phyloP scores from a whole-genome alignment of 2,888 invertebrate species.

The Automeris io region DNA sequence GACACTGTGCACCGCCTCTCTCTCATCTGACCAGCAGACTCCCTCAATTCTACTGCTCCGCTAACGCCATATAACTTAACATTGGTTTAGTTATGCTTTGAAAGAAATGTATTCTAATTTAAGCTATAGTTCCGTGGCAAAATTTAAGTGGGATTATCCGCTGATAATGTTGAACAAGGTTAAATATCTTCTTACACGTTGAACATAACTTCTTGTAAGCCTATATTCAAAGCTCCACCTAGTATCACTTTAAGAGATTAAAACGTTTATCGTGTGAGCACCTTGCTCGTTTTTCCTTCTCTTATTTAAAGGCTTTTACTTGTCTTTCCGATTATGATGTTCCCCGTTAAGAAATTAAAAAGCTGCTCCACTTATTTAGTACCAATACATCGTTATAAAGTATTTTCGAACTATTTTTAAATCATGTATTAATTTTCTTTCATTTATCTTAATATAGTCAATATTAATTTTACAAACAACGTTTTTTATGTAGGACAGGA shows the following conservation, averaged over 20 bases:
- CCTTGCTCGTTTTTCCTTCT: constrained; percentile 64
- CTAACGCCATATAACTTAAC: too few relatives aligned
- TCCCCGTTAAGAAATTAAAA: constrained; percentile 59
- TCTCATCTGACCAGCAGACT: too few relatives aligned
- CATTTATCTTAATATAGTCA: too few relatives aligned
- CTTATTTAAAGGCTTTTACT: constrained; percentile 61
- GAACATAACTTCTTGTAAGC: constrained; percentile 3
- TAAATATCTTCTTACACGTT: neutral
- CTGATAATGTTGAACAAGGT: neutral
- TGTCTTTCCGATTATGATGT: constrained; percentile 53
- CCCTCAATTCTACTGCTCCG: too few relatives aligned
- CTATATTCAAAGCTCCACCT: constrained; percentile 20
- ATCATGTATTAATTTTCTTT: too few relatives aligned
- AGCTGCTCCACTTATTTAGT: constrained; percentile 6
- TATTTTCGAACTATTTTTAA: neutral
- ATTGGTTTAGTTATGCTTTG: too few relatives aligned
- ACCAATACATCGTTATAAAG: neutral
- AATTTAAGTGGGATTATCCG: neutral
- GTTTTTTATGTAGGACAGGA: too few relatives aligned
- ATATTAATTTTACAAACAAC: too few relatives aligned
- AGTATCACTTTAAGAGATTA: constrained; percentile 67
- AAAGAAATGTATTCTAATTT: too few relatives aligned
- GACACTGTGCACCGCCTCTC: too few relatives aligned
- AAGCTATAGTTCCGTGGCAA: neutral
- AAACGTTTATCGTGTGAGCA: constrained; percentile 63